Evolutionary conservation across 2,888 invertebrate genomes (phyloP), one percentile per base, ranked within the genome.

Genomic region (Merodon equestris): DNA sequence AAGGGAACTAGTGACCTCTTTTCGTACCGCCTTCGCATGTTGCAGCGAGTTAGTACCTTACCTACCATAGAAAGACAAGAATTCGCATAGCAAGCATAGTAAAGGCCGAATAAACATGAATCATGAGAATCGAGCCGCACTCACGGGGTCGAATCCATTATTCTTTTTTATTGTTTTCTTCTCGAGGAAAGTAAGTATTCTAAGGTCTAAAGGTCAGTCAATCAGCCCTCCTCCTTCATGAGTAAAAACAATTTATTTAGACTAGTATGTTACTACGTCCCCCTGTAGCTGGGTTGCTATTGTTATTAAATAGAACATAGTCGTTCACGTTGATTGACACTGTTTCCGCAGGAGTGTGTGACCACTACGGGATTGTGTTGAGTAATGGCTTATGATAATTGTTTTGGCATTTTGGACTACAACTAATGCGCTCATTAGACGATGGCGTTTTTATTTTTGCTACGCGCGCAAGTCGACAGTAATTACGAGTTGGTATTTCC

Each of bases 301-400:
- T 19, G 66, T 54, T 56, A n/a, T 56, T 66, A 56, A 66, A 66
- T 56, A 34, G 56, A 15, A 40, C 27, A 19, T 19, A 45, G 38
- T 27, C 27, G 3, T 47, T 12, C 27, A 45, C 10, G 40, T 48
- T 66, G 66, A 66, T 66, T 66, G 56, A 66, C 40, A 54, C 27
- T 7, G 47, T 47, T 38, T 54, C 15, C 14, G 17, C 14, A 13
- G 14, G 34, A 12, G 27, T 19, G 14, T 56, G 45, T n/a, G 40
- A 10, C 40, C 27, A 27, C 27, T 7, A 27, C 27, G 27, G 27
- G 27, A 27, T 2, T 27, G 27, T 27, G 27, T 27, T 27, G 27
- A 2, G 27, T 27, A 27, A 27, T 27, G 27, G 27, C 27, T 27
- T 27, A 7, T 2, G 7, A 27, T 27, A 27, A 27, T 27, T 27